Conservation (phyloP, 1,140 invertebrate genomes). For the Sycophaga agraensis region DNA sequence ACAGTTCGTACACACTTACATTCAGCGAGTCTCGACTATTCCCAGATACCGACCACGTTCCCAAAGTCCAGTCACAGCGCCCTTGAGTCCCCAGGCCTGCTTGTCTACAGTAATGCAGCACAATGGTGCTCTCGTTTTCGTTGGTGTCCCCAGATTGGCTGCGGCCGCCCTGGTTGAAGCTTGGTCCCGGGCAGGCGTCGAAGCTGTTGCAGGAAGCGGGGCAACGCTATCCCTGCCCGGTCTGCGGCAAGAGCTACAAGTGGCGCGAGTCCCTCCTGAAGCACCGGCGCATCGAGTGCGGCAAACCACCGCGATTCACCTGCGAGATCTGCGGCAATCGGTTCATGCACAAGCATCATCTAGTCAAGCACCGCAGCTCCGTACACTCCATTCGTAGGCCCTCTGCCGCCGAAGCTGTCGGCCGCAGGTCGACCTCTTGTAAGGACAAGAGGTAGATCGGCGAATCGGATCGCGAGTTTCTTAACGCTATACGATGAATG, state of each 20-base stretch:
- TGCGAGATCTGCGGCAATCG: constrained; percentile 52
- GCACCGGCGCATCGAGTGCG: constrained; percentile 49
- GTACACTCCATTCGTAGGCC: constrained; percentile 32
- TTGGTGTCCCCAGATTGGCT: constrained; percentile 18
- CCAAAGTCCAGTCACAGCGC: neutral
- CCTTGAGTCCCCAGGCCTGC: too few relatives aligned
- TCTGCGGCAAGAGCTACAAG: constrained; percentile 64
- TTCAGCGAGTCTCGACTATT: too few relatives aligned
- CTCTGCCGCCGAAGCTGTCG: neutral
- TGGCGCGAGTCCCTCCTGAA: constrained; percentile 61
- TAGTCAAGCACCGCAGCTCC: constrained; percentile 44
- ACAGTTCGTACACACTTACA: too few relatives aligned
- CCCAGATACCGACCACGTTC: neutral
- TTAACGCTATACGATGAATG: too few relatives aligned
- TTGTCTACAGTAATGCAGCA: neutral
- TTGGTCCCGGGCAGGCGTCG: neutral
- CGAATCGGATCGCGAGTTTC: too few relatives aligned
- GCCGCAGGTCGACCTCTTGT: too few relatives aligned
- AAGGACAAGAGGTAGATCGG: too few relatives aligned
- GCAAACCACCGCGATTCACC: constrained; percentile 50
- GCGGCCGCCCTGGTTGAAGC: neutral
- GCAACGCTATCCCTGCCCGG: constrained; percentile 28
- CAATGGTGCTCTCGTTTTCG: neutral
- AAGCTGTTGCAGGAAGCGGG: neutral
- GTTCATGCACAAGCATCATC: constrained; percentile 53